Conservation (phyloP, 1,140 invertebrate species). For the Drosophila azteca region DNA sequence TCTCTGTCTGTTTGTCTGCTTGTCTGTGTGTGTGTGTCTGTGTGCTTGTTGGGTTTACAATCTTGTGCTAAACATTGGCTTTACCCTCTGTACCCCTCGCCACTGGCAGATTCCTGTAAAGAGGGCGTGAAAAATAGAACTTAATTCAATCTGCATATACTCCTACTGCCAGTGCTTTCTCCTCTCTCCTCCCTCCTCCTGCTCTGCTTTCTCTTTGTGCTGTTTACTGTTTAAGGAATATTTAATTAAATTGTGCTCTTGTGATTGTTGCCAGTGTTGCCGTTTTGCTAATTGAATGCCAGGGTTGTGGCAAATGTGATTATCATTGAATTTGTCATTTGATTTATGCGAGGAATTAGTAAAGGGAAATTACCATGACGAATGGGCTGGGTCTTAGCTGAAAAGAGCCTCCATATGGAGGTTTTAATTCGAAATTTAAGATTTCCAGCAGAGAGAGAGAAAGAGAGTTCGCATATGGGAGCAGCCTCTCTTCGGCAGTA, state of each 20-base stretch:
- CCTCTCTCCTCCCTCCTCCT: neutral
- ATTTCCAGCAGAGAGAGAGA: constrained; percentile 8
- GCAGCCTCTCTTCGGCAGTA: neutral
- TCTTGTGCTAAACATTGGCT: constrained; percentile 37
- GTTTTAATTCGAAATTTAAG: constrained; percentile 1
- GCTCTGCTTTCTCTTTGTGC: neutral
- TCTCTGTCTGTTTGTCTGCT: too few relatives aligned
- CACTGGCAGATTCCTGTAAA: neutral
- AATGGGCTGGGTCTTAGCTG: constrained; percentile 2
- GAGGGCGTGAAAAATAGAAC: constrained; percentile 64
- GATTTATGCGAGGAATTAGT: constrained; percentile 56
- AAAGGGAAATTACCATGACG: constrained; percentile 28
- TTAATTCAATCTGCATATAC: constrained; percentile 61
- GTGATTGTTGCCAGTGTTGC: constrained; percentile 51
- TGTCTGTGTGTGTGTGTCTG: constrained; percentile 2
- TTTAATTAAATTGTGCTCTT: constrained; percentile 57
- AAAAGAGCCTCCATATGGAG: neutral
- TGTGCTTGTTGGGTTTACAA: constrained; percentile 44
- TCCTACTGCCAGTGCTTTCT: neutral
- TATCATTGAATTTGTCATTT: constrained; percentile 70
- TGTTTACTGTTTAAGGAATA: constrained; percentile 40
- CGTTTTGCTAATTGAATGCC: constrained; percentile 67
- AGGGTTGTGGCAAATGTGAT: constrained; percentile 49
- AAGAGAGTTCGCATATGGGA: neutral
- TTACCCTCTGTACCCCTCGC: neutral